phyloP scores from a whole-genome alignment of 1,140 invertebrate genomes.

The Caenorhabditis briggsae region DNA sequence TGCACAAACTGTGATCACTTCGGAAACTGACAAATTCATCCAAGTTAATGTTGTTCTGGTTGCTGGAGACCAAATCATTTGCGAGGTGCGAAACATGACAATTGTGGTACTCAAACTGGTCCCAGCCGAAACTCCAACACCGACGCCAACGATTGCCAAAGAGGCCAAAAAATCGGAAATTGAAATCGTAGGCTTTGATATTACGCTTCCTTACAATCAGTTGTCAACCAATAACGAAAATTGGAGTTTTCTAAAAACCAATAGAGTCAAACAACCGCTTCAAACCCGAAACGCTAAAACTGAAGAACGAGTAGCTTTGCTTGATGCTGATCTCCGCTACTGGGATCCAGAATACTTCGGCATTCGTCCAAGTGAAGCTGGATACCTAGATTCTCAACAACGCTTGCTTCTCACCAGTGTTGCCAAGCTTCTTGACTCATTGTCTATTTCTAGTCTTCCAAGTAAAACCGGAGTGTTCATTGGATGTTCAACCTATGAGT shows the following conservation, averaged over 20 bases:
- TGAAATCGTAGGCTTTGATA: constrained; percentile 60
- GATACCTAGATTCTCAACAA: constrained; percentile 81
- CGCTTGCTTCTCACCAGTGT: constrained; percentile 80
- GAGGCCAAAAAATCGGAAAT: constrained; percentile 2
- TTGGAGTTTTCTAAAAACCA: constrained; percentile 24
- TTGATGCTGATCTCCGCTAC: constrained; percentile 68
- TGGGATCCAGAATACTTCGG: constrained; percentile 81
- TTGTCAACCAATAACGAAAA: background rate
- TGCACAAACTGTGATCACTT: constrained; percentile 18
- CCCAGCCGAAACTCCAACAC: background rate
- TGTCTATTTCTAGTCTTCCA: constrained; percentile 65
- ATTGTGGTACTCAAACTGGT: constrained; percentile 37
- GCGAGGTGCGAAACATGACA: constrained; percentile 39
- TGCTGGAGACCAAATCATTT: background rate
- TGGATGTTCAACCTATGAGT: constrained; percentile 79
- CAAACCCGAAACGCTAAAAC: background rate
- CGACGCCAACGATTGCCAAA: background rate
- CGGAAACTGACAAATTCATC: constrained; percentile 59
- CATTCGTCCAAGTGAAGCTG: constrained; percentile 80
- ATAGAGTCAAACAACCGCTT: constrained; percentile 35
- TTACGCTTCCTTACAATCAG: constrained; percentile 27
- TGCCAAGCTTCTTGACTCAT: constrained; percentile 75
- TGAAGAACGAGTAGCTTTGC: constrained; percentile 19
- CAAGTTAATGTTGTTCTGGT: constrained; percentile 47
- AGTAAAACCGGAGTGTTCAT: constrained; percentile 74